Percentiles rank a stretch among this genome's conserved stretches.
Evolutionary conservation across 53 echinoderm and acorn worm species (phyloP).

Genomic region (Temnopleurus reevesii): DNA sequence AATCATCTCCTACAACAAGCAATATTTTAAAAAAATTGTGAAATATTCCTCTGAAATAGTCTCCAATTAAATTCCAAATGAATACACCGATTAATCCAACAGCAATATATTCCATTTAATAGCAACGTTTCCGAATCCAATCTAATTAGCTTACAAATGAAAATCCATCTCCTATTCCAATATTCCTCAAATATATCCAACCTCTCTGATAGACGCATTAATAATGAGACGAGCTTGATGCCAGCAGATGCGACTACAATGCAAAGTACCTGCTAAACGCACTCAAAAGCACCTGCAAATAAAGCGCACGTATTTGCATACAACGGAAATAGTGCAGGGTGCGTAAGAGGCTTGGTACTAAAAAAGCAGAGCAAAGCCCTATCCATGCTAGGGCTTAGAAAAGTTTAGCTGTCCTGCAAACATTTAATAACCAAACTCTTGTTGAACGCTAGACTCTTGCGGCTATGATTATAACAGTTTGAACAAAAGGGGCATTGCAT

Average conservation of each 20-base stretch:
- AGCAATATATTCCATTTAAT: not conserved
- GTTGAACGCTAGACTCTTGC: not conserved
- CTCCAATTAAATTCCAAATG: not conserved
- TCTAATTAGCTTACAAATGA: slow-evolving; percentile 4
- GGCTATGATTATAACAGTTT: not conserved
- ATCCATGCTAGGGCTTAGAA: not conserved
- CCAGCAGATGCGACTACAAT: not conserved
- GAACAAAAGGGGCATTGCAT: slow-evolving; percentile 1
- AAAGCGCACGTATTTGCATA: slow-evolving; percentile 18
- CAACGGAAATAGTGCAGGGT: slow-evolving; percentile 12
- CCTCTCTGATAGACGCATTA: not conserved
- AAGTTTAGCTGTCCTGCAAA: not conserved
- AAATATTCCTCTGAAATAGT: not conserved
- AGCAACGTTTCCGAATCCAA: not conserved
- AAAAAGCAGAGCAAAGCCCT: not conserved
- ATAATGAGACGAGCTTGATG: not conserved
- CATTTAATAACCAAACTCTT: slow-evolving; percentile 40
- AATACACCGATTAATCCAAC: too few species aligned
- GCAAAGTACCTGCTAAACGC: too few species aligned
- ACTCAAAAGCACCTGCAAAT: slow-evolving; percentile 7
- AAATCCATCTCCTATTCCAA: slow-evolving; percentile 2
- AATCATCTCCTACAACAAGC: too few species aligned
- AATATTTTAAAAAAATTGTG: too few species aligned
- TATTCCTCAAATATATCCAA: slow-evolving; percentile 9
- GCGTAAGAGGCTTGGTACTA: not conserved